Conservation (phyloP, 2,888 invertebrate species). For the Pyrrhosoma nymphula region DNA sequence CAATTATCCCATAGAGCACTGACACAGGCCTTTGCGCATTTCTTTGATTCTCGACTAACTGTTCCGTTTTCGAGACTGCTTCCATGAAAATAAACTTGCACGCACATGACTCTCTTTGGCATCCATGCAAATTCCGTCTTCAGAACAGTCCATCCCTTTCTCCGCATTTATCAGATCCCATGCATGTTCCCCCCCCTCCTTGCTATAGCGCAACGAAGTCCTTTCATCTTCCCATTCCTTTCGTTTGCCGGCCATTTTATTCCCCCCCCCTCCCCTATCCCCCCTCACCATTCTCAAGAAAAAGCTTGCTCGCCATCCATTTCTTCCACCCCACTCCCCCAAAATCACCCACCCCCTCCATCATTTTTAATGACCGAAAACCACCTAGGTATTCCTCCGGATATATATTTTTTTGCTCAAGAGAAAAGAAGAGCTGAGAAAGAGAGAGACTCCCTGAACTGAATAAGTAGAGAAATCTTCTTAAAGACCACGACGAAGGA, state of each 20-base stretch:
- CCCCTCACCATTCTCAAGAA: neutral
- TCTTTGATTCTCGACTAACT: neutral
- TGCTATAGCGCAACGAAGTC: neutral
- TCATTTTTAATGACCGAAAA: constrained; percentile 66
- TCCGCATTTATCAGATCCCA: neutral
- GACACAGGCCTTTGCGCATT: too few species aligned
- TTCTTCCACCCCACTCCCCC: neutral
- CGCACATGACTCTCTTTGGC: neutral
- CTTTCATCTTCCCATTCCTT: constrained; percentile 8
- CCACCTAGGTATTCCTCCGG: constrained; percentile 32
- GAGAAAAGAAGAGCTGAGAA: constrained; percentile 13
- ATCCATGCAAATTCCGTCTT: neutral
- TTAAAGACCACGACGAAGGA: constrained; percentile 19
- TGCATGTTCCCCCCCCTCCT: neutral
- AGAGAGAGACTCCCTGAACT: constrained; percentile 46
- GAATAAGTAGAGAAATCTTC: constrained; percentile 63
- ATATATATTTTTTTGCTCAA: constrained; percentile 33
- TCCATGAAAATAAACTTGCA: neutral
- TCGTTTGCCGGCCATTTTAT: neutral
- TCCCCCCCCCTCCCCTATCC: neutral
- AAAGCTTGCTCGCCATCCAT: neutral
- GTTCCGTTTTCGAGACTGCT: neutral
- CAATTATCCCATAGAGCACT: too few species aligned
- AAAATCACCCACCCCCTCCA: neutral
- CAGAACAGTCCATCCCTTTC: neutral